A percentile compares a stretch with the other conserved stretches of the same genome.
phyloP scores from a whole-genome alignment of 2,888 invertebrate genomes.

The Frankliniella fusca region DNA sequence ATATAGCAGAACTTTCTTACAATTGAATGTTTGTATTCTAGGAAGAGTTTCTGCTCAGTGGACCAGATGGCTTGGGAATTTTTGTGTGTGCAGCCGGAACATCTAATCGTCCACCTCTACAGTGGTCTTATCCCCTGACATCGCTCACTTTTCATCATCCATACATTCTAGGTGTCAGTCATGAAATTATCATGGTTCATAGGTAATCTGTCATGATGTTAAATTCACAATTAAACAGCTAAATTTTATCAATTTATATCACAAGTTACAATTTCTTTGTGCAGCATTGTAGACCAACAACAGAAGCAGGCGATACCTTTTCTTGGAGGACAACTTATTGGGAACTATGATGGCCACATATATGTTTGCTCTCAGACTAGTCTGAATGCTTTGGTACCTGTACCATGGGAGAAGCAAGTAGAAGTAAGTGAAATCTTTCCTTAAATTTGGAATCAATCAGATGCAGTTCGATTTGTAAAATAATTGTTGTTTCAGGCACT shows the following conservation, averaged over 20 bases:
- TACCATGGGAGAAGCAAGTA: constrained; percentile 54
- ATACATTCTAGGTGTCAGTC: constrained; percentile 49
- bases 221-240: neutral
- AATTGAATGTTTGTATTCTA: constrained; percentile 37
- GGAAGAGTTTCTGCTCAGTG: constrained; percentile 53
- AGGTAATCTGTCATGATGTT: constrained; percentile 43
- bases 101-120: constrained; percentile 53
- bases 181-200: constrained; percentile 49
- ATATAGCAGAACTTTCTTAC: neutral
- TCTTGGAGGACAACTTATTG: constrained; percentile 48
- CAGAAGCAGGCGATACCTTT: constrained; percentile 52
- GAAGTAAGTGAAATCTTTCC: constrained; percentile 39
- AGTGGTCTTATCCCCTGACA: constrained; percentile 47
- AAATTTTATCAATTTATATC: neutral
- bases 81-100: constrained; percentile 52
- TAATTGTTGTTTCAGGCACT: constrained; percentile 20
- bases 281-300: constrained; percentile 51
- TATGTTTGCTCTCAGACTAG: constrained; percentile 49
- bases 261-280: too few species aligned
- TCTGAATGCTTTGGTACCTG: constrained; percentile 50
- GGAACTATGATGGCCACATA: constrained; percentile 52
- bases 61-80: constrained; percentile 53
- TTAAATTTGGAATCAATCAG: constrained; percentile 30
- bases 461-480: neutral
- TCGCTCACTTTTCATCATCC: constrained; percentile 49